Percentiles rank a stretch among this genome's conserved stretches.
These are phyloP conservation scores for Aphyosemion australe DNA, from an alignment of 2,113 vertebrate genomes.

Conservation along the genomic window DNA sequence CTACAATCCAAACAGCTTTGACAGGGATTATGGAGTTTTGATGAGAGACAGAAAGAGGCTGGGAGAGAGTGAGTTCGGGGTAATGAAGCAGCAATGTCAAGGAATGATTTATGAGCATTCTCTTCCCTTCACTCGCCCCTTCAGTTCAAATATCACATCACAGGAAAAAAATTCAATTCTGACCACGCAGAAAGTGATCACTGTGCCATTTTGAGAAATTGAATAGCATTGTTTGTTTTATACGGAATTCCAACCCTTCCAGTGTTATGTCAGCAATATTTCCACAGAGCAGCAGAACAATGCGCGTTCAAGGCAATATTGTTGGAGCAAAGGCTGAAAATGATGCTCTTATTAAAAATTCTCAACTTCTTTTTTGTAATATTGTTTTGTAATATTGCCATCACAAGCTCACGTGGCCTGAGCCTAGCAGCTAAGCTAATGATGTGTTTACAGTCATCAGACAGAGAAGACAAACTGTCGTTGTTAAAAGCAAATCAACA, in stretches of 20 bases:
- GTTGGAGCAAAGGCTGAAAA: slow-evolving; percentile 14
- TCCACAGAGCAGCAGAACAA: slow-evolving; percentile 43
- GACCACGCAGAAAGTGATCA: slow-evolving; percentile 66
- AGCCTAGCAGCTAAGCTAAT: slow-evolving; percentile 53
- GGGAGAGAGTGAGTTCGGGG: slow-evolving; percentile 63
- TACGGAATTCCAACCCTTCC: slow-evolving; percentile 36
- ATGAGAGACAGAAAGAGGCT: slow-evolving; percentile 62
- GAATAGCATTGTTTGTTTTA: slow-evolving; percentile 68
- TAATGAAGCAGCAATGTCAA: slow-evolving; percentile 75
- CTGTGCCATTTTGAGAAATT: slow-evolving; percentile 59
- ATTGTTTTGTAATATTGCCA: no score
- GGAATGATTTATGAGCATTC: slow-evolving; percentile 71
- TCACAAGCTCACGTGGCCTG: slow-evolving; percentile 19
- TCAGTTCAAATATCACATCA: slow-evolving; percentile 62
- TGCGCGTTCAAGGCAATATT: slow-evolving; percentile 26
- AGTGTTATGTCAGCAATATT: slow-evolving; percentile 61
- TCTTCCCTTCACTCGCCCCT: slow-evolving; percentile 45
- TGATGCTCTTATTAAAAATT: slow-evolving; percentile 31
- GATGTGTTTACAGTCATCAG: slow-evolving; percentile 37
- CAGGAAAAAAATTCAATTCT: slow-evolving; percentile 62
- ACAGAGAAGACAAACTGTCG: neutral
- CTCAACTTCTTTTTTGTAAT: neutral
- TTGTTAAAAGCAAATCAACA: slow-evolving; percentile 25
- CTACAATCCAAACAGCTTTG: slow-evolving; percentile 69
- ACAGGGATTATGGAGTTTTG: slow-evolving; percentile 73